phyloP scores from a whole-genome alignment of 2,797 vertebrate species.

The Ceryle rudis region DNA sequence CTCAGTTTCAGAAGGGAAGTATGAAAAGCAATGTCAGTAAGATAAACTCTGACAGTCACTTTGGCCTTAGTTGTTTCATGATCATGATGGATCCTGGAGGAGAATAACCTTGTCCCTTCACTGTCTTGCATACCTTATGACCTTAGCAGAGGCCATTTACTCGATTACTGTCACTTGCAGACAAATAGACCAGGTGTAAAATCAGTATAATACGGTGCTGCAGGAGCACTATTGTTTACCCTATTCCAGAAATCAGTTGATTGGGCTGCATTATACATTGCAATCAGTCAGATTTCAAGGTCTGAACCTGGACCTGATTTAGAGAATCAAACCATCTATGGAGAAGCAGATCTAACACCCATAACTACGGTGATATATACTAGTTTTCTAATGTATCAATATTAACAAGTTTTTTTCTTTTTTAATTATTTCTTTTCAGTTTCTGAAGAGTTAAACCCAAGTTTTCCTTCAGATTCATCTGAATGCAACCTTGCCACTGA shows the following conservation, averaged over 20 bases:
- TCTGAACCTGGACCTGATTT: not conserved
- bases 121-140: not conserved
- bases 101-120: not conserved
- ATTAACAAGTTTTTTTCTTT: not conserved
- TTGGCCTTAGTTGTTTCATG: not conserved
- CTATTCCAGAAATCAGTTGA: not conserved
- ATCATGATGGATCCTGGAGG: not conserved
- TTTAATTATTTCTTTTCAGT: not conserved
- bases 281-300: not conserved
- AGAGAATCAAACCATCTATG: not conserved
- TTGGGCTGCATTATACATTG: not conserved
- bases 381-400: not conserved
- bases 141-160: not conserved
- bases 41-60: not conserved
- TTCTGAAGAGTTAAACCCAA: not conserved
- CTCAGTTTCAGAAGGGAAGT: not conserved
- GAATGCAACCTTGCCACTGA: not conserved
- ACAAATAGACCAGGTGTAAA: not conserved
- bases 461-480: not conserved
- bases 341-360: not conserved
- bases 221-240: not conserved
- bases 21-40: not conserved
- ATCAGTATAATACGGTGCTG: not conserved
- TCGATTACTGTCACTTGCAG: not conserved
- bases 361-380: not conserved